Conservation (phyloP, 2,888 invertebrate species). For the Esperia sulphurella region DNA sequence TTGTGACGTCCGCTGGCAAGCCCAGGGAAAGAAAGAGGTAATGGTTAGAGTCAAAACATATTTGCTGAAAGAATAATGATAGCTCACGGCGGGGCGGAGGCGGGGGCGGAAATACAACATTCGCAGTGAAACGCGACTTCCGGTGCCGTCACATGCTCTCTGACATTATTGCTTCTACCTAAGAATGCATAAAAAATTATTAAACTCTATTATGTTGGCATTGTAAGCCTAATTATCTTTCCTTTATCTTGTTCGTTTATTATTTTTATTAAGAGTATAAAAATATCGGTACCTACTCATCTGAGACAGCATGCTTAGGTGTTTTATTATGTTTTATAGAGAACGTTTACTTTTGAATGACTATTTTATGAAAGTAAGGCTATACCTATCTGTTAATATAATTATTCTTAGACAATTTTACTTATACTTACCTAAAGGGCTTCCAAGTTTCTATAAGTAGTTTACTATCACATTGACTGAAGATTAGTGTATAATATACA, state of each 20-base stretch:
- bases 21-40: conserved; percentile 34
- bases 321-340: too few relatives aligned
- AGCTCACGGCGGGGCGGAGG: conserved; percentile 49
- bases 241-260: not conserved
- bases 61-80: conserved; percentile 74
- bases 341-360: too few relatives aligned
- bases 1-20: conserved; percentile 38
- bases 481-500: too few relatives aligned
- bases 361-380: too few relatives aligned
- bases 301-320: too few relatives aligned
- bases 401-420: too few relatives aligned
- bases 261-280: too few relatives aligned
- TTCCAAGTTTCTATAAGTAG: too few relatives aligned
- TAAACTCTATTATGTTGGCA: conserved; percentile 10
- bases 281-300: too few relatives aligned
- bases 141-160: conserved; percentile 50
- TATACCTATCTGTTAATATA: too few relatives aligned
- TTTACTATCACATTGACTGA: too few relatives aligned
- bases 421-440: too few relatives aligned
- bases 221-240: not conserved
- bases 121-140: conserved; percentile 65
- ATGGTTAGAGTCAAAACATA: conserved; percentile 72
- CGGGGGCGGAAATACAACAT: conserved; percentile 56
- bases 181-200: conserved; percentile 17
- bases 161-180: conserved; percentile 24